Percentiles rank a stretch among this genome's conserved stretches.
phyloP scores from a whole-genome alignment of 92 coral and sea anemone species.

The Zoanthus sociatus region DNA sequence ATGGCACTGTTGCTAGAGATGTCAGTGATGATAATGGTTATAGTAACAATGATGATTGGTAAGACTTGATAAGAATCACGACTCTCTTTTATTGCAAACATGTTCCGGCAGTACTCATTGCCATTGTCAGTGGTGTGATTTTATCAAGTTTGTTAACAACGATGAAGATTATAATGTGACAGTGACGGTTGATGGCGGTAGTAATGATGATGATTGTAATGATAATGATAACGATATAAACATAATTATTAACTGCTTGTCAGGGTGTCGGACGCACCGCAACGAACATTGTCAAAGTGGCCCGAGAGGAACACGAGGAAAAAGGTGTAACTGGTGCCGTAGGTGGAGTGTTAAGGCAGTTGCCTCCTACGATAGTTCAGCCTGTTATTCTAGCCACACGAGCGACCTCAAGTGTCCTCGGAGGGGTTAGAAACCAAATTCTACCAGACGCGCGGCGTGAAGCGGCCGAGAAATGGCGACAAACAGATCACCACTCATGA shows the following conservation, averaged over 20 bases:
- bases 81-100: no score
- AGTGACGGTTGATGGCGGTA: not conserved
- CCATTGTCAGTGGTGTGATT: not conserved
- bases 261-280: conserved; percentile 98
- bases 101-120: no score
- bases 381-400: conserved; percentile 97
- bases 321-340: conserved; percentile 98
- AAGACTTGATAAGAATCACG: no score
- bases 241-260: not conserved
- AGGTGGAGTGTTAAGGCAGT: conserved; percentile 96
- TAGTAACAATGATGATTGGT: not conserved
- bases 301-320: conserved; percentile 97
- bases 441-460: conserved; percentile 98
- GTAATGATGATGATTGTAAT: not conserved
- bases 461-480: conserved; percentile 98
- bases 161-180: not conserved
- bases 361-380: conserved; percentile 97
- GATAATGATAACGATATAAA: not conserved
- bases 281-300: conserved; percentile 91
- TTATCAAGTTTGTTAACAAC: no score
- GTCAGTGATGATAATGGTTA: not conserved
- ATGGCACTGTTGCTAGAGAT: not conserved
- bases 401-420: conserved; percentile 97
- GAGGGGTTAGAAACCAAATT: conserved; percentile 98
- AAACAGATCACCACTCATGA: conserved; percentile 40